Percentiles rank a stretch among this genome's conserved stretches.
phyloP scores from a whole-genome alignment of 2,888 invertebrate species.

The Sthenelais limicola region DNA sequence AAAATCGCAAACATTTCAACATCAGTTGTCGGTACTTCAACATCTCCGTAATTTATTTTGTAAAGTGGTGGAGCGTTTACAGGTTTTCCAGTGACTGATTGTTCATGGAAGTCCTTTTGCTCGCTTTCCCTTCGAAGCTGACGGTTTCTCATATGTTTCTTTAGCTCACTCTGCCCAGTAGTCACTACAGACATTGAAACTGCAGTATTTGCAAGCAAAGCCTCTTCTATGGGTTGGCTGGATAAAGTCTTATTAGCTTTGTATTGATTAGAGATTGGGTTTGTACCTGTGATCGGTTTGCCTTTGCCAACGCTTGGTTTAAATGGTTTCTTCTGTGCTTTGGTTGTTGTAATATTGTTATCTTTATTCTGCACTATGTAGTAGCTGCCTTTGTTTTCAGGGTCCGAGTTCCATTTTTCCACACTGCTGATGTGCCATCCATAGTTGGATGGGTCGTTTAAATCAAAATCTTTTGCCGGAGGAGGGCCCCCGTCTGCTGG shows the following conservation, averaged over 20 bases:
- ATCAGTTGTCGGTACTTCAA: conserved; percentile 27
- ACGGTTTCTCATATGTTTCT: background rate
- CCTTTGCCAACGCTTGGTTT: too few species aligned
- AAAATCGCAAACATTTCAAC: conserved; percentile 29
- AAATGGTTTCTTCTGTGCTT: background rate
- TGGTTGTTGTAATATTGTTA: background rate
- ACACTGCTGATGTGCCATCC: conserved; percentile 25
- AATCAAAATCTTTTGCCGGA: background rate
- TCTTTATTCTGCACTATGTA: background rate
- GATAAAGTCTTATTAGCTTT: too few species aligned
- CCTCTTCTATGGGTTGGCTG: too few species aligned
- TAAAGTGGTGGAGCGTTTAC: background rate
- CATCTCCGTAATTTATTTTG: conserved; percentile 15
- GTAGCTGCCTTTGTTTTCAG: background rate
- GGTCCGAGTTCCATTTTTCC: background rate
- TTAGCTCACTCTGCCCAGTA: conserved; percentile 20
- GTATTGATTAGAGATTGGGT: too few species aligned
- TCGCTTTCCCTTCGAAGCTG: conserved; percentile 11
- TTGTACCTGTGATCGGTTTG: too few species aligned
- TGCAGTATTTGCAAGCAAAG: too few species aligned
- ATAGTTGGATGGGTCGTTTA: conserved; percentile 5
- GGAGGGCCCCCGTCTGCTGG: too few species aligned
- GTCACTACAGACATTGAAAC: conserved; percentile 30
- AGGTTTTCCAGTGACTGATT: conserved; percentile 24
- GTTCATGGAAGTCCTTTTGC: conserved; percentile 13